Conservation (phyloP, 2,888 invertebrate genomes). For the Disparrhopalites patrizii region DNA sequence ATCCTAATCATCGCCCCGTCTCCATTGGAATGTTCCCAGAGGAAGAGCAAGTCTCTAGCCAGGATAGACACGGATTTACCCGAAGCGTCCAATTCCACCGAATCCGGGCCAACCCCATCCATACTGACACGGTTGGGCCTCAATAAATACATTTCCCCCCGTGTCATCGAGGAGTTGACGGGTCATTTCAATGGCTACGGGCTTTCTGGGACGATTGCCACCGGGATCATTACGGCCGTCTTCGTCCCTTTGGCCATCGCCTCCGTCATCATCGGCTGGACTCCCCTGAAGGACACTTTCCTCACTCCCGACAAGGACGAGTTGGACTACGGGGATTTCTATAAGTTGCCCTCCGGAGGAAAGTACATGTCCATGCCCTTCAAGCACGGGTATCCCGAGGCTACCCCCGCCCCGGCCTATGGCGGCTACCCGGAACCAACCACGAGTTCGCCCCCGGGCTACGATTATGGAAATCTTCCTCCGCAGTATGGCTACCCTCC, state of each 20-base stretch:
- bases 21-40: too few species aligned
- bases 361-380: not conserved
- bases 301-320: not conserved
- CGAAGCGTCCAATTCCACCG: too few species aligned
- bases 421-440: not conserved
- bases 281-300: not conserved
- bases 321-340: not conserved
- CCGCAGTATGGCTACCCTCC: slow-evolving; percentile 3
- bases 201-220: not conserved
- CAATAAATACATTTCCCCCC: not conserved
- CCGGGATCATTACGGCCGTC: not conserved
- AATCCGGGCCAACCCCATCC: too few species aligned
- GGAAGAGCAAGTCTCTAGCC: too few species aligned
- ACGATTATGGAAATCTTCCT: too few species aligned
- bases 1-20: too few species aligned
- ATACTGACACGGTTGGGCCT: not conserved
- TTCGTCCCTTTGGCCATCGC: not conserved
- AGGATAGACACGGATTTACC: too few species aligned
- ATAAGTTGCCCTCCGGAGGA: not conserved
- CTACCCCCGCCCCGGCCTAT: not conserved
- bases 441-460: too few species aligned
- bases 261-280: not conserved
- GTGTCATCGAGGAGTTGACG: not conserved
- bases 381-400: not conserved
- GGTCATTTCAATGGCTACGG: not conserved